A percentile compares a stretch with the other conserved stretches of the same genome.
These are phyloP conservation scores for Lacerta viridis DNA, from an alignment of 2,797 vertebrate genomes.

Conservation along the genomic window DNA sequence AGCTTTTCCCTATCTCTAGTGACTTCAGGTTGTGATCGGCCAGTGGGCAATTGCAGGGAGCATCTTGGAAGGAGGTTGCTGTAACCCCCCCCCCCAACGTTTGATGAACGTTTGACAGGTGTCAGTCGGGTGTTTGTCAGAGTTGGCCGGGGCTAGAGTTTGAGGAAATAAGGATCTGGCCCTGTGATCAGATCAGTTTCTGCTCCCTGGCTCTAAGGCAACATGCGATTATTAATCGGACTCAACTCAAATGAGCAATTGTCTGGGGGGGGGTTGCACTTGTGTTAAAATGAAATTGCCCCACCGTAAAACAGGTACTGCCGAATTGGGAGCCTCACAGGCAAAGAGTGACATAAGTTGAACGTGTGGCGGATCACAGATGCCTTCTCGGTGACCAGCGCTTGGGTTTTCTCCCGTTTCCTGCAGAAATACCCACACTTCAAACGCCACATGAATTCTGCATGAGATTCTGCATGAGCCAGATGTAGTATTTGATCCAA, in stretches of 20 bases:
- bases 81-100: too few species aligned
- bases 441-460: not conserved
- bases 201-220: not conserved
- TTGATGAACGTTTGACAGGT: too few species aligned
- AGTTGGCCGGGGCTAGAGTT: too few species aligned
- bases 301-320: not conserved
- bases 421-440: not conserved
- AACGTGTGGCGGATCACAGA: not conserved
- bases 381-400: not conserved
- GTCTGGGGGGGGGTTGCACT: not conserved
- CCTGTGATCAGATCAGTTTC: too few species aligned
- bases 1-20: too few species aligned
- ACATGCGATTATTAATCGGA: not conserved
- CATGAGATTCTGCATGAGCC: not conserved
- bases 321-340: not conserved
- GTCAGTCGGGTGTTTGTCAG: too few species aligned
- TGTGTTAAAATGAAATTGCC: constrained; percentile 6
- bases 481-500: not conserved
- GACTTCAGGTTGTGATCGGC: too few species aligned
- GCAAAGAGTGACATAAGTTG: not conserved
- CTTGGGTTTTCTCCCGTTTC: not conserved
- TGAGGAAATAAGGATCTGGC: too few species aligned
- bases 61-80: too few species aligned
- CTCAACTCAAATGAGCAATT: not conserved
- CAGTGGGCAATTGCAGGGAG: too few species aligned